Conservation (phyloP, 2,888 invertebrate species). For the Sarcophaga rosellei region DNA sequence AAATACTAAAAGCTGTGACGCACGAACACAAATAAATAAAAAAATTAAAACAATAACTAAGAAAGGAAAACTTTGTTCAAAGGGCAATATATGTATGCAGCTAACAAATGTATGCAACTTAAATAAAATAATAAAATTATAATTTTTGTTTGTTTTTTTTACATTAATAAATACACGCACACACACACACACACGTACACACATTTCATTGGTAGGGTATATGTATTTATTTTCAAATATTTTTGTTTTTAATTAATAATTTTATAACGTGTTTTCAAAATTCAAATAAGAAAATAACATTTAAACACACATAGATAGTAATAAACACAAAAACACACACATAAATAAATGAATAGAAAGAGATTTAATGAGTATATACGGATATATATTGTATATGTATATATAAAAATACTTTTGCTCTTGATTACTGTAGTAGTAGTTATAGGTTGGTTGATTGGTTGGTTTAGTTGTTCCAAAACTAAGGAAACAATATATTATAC, state of each 20-base stretch:
- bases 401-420: not conserved
- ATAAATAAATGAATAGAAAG: conserved; percentile 52
- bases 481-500: no score
- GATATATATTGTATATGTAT: no score
- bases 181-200: not conserved
- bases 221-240: no score
- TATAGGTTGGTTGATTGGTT: no score
- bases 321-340: not conserved
- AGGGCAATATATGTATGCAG: not conserved
- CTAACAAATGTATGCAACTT: not conserved
- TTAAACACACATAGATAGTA: conserved; percentile 5
- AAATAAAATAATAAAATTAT: not conserved
- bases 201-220: no score
- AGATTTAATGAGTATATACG: conserved; percentile 55
- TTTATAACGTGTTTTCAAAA: conserved; percentile 65
- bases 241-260: not conserved
- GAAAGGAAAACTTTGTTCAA: conserved; percentile 3
- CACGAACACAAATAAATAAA: conserved; percentile 16
- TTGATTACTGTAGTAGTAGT: not conserved
- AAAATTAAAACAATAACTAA: not conserved
- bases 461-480: not conserved
- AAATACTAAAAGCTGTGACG: not conserved
- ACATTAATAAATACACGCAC: not conserved
- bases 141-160: not conserved
- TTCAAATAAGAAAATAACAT: conserved; percentile 54